A percentile compares a stretch with the other conserved stretches of the same genome.
Conservation (phyloP, 1,140 invertebrate genomes). For the Drosophila sechellia region DNA sequence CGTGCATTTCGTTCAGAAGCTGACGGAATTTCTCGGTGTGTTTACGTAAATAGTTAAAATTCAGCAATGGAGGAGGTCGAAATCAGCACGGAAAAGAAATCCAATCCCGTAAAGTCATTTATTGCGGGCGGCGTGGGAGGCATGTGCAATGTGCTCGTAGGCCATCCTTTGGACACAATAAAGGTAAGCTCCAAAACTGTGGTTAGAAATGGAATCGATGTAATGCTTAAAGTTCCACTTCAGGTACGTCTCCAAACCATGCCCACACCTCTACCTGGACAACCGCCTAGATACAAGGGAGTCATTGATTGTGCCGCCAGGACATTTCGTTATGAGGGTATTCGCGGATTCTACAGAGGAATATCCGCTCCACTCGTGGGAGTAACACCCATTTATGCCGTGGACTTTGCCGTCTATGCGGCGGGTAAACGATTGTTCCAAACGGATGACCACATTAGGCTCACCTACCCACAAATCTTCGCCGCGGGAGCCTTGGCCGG, state of each 20-base stretch:
- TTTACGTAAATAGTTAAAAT: conserved; percentile 64
- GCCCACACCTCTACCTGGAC: conserved; percentile 90
- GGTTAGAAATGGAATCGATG: background rate
- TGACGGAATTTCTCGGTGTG: conserved; percentile 6
- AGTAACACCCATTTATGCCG: conserved; percentile 94
- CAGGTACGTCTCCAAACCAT: conserved; percentile 97
- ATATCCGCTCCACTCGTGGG: conserved; percentile 89
- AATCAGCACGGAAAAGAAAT: conserved; percentile 77
- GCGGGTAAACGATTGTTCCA: conserved; percentile 95
- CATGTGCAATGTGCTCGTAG: conserved; percentile 95
- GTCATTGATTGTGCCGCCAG: conserved; percentile 97
- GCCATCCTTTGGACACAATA: conserved; percentile 97
- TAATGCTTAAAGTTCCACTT: background rate
- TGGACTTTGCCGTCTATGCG: conserved; percentile 98
- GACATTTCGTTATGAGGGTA: conserved; percentile 94
- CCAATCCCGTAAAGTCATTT: conserved; percentile 96
- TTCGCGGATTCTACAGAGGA: conserved; percentile 93
- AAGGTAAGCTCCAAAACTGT: conserved; percentile 87
- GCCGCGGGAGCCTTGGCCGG: conserved; percentile 97
- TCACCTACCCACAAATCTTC: conserved; percentile 92
- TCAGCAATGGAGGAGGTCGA: conserved; percentile 27
- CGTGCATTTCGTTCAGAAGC: conserved; percentile 14
- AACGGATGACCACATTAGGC: conserved; percentile 88
- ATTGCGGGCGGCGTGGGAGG: conserved; percentile 98
- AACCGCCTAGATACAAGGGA: conserved; percentile 92